Base-by-base conservation (phyloP, 2,113 vertebrate genomes). In the Zeus faber region DNA sequence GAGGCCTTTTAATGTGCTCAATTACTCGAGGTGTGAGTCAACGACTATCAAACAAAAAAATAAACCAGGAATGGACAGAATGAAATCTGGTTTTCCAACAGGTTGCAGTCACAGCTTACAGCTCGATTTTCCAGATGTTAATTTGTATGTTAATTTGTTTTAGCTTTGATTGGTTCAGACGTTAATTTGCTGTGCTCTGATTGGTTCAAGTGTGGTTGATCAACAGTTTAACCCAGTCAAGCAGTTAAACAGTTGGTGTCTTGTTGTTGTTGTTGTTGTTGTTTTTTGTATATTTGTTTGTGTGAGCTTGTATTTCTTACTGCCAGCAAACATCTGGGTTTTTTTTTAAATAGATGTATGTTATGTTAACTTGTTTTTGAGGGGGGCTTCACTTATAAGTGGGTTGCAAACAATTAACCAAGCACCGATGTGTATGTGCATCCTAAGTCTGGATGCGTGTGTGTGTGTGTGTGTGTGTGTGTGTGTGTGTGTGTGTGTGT, bases 181-280 rank as follows among this genome's bases (percentile, higher is more conserved):
- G 63, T 55, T 73, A 35, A 67, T 82, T 72, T 68, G 31, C 65
- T 66, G 46, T 49, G 55, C 69, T 79, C 44, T 40, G 62, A 72
- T 49, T 74, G 47, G 37, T 68, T 73, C 40, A 35, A 31, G n/a
- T n/a, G n/a, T n/a, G n/a, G n/a, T n/a, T n/a, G n/a, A n/a, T n/a
- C n/a, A n/a, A n/a, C n/a, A n/a, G n/a, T n/a, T n/a, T n/a, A n/a
- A n/a, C n/a, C n/a, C n/a, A 60, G 17, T 10, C n/a, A 29, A 33
- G 48, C 27, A 6, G 4, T 11, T 16, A 29, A 29, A 16, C 17
- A 45, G 7, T 17, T 21, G 50, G 6, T 47, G 9, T 23, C 2
- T 49, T 5, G 49, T 11, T 26, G 35, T 31, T 3, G 3, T 7
- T 37, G 22, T 41, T 50, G 24, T 26, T 18, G 31, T 13, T 40